Percentiles rank a stretch among this genome's conserved stretches.
Evolutionary conservation across 2,888 invertebrate species (phyloP).

Genomic region (Heteromurus nitidus): DNA sequence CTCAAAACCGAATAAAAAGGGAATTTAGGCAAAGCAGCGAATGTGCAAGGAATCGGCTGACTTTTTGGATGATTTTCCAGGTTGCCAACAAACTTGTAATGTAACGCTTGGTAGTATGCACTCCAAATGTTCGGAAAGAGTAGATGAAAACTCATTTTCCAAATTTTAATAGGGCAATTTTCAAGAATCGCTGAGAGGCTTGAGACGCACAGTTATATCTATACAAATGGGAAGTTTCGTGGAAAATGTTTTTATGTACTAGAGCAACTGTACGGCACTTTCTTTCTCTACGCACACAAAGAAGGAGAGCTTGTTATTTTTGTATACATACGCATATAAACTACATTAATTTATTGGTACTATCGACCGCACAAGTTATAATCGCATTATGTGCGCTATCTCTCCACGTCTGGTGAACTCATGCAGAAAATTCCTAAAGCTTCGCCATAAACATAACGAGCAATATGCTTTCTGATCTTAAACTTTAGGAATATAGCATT

Average conservation of each 20-base stretch:
- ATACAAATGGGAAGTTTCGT: neutral
- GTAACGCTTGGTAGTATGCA: neutral
- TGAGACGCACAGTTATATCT: neutral
- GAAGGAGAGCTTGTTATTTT: neutral
- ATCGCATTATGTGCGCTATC: neutral
- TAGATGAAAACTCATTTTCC: neutral
- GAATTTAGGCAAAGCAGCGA: too few species aligned
- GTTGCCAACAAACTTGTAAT: neutral
- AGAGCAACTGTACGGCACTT: neutral
- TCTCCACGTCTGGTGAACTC: neutral
- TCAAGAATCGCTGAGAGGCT: neutral
- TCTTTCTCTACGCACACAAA: neutral
- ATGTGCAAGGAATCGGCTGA: too few species aligned
- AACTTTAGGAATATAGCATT: neutral
- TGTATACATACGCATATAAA: slow-evolving; percentile 1
- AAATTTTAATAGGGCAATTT: slow-evolving; percentile 22
- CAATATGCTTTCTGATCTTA: neutral
- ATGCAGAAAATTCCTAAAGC: too few species aligned
- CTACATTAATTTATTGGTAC: slow-evolving; percentile 43
- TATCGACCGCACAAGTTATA: slow-evolving; percentile 43
- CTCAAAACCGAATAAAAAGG: too few species aligned
- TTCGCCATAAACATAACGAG: too few species aligned
- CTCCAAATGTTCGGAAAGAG: neutral
- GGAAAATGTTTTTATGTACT: neutral
- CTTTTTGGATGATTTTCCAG: too few species aligned